These are phyloP conservation scores for Chaetodon trifascialis DNA, from an alignment of 2,113 vertebrate species.

Conservation along the genomic window DNA sequence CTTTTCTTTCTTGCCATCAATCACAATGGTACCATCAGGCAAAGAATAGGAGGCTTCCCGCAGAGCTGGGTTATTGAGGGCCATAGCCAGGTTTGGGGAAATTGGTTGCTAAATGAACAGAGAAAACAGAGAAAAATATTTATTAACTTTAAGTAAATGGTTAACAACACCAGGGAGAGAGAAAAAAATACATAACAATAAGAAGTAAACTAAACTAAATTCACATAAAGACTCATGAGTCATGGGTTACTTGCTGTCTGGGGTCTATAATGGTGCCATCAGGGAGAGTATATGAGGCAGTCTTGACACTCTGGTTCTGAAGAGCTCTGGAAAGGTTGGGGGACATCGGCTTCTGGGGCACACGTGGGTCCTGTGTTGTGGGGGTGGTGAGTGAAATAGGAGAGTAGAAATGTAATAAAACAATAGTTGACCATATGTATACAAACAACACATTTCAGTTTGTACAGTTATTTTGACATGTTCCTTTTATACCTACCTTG, in stretches of 20 bases:
- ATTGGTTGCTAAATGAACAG: constrained; percentile 65
- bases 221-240: background rate
- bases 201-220: background rate
- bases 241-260: constrained; percentile 70
- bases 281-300: constrained; percentile 81
- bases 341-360: constrained; percentile 68
- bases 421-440: background rate
- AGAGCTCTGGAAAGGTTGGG: constrained; percentile 82
- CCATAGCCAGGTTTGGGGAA: constrained; percentile 74
- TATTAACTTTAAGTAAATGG: background rate
- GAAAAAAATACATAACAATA: background rate
- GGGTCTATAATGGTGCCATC: constrained; percentile 78
- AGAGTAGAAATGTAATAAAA: background rate
- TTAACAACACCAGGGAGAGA: background rate
- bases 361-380: constrained; percentile 68
- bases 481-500: constrained; percentile 58
- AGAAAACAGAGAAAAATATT: constrained; percentile 4
- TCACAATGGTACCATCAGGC: constrained; percentile 79
- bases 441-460: background rate
- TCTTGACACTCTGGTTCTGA: constrained; percentile 76
- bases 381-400: background rate
- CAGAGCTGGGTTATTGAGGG: constrained; percentile 72
- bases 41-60: constrained; percentile 75
- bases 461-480: background rate
- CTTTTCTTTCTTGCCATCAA: constrained; percentile 67